Conservation (phyloP, 1,140 invertebrate species). For the Agrilus planipennis region DNA sequence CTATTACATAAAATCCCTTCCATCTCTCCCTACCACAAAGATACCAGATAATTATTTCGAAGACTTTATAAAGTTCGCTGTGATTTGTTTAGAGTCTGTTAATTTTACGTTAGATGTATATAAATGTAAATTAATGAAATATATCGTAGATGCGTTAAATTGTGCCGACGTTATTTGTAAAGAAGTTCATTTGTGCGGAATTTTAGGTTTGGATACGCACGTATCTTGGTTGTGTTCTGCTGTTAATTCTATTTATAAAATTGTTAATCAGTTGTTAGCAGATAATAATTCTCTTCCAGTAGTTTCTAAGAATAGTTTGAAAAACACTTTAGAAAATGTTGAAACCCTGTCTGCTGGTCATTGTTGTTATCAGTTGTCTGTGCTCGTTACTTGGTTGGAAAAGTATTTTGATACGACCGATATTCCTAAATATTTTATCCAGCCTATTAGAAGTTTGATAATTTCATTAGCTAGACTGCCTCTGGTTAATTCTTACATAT, state of each 20-base stretch:
- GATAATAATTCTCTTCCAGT: conserved; percentile 25
- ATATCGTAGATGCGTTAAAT: conserved; percentile 26
- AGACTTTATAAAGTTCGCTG: conserved; percentile 47
- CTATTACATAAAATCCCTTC: conserved; percentile 33
- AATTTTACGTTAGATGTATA: conserved; percentile 29
- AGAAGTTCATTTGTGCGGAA: conserved; percentile 28
- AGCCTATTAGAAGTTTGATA: conserved; percentile 37
- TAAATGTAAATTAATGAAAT: conserved; percentile 15
- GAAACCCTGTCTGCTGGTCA: conserved; percentile 32
- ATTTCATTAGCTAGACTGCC: conserved; percentile 47
- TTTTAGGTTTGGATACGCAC: conserved; percentile 29
- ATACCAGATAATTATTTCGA: conserved; percentile 38
- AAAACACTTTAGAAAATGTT: conserved; percentile 27
- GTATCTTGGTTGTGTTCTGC: conserved; percentile 39
- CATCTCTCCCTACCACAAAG: conserved; percentile 24
- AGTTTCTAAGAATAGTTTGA: conserved; percentile 26
- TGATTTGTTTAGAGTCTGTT: conserved; percentile 46
- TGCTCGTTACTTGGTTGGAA: conserved; percentile 40
- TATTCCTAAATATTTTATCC: conserved; percentile 35
- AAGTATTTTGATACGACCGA: conserved; percentile 18
- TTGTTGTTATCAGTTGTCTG: conserved; percentile 38
- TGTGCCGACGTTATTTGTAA: conserved; percentile 36
- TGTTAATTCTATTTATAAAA: conserved; percentile 31
- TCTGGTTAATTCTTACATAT: conserved; percentile 53
- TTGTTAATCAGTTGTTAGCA: conserved; percentile 25